Evolutionary conservation across 2,797 vertebrate genomes (phyloP), one percentile per base, ranked within the genome.

Genomic region (Oryzias dopingdopingensis): DNA sequence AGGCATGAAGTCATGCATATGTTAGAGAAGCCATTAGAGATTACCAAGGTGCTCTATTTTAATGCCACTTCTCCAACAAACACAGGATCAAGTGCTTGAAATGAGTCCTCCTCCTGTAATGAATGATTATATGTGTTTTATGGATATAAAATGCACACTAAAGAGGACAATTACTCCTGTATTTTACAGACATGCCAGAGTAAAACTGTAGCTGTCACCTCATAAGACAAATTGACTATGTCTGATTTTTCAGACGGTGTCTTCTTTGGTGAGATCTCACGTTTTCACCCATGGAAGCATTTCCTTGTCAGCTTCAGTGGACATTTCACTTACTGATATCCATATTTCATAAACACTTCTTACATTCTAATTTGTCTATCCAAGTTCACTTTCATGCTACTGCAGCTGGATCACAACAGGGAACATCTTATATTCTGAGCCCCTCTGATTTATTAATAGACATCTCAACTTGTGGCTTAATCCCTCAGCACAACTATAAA

Each of bases 1-100:
- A 87, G 88, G 86, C 87, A 79, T 72, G 79, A 85, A 88, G 84
- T 86, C 86, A 87, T 88, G 86, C 85, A 87, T 85, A 84, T 55
- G 84, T 89, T 89, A 81, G 61, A 83, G 70, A 69, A 79, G 84
- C 82, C 87, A 85, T 89, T 80, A 86, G 85, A 80, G 84, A 88
- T 88, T 82, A 77, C 77, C 82, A 73, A 77, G 78, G 76, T 87
- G 79, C 75, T 86, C 80, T 80, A 77, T 87, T 88, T 87, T 63
- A 82, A 26, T 83, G 69, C 65, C 62, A 59, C 58, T 62, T 72
- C 74, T 79, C 66, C 65, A 14, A 56, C 66, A 73, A 55, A 80
- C 80, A 64, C 59, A 66, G 53, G 65, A 65, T 61, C 62, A 72
- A 59, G 61, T 67, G 72, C 67, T 83, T 56, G 52, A 74, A 59